Percentiles rank a stretch among this genome's conserved stretches.
These are phyloP conservation scores for Bubo blakistoni DNA, from an alignment of 2,113 vertebrate species.

Conservation along the genomic window DNA sequence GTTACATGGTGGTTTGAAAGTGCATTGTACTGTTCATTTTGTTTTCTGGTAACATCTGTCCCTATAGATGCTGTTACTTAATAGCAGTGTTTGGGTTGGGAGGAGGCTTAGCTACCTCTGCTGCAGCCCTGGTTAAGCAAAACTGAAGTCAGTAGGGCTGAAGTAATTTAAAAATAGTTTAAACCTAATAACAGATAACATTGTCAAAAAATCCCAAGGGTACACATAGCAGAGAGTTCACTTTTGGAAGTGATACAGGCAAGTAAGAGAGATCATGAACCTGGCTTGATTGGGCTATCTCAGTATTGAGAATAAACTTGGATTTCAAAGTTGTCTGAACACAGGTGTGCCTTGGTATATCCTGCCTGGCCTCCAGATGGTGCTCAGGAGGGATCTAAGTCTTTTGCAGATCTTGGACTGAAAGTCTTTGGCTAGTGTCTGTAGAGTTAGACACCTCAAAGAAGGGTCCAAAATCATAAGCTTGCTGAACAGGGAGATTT, in stretches of 20 bases:
- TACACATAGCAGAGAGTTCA: not conserved
- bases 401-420: not conserved
- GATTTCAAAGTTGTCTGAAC: not conserved
- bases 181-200: not conserved
- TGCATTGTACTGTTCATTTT: not conserved
- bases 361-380: not conserved
- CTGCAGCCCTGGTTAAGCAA: not conserved
- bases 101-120: not conserved
- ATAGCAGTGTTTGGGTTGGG: not conserved
- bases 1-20: not conserved
- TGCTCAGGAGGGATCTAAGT: not conserved
- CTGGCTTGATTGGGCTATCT: not conserved
- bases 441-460: not conserved
- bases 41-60: not conserved
- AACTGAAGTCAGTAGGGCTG: not conserved
- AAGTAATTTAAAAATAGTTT: not conserved
- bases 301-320: not conserved
- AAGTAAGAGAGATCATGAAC: not conserved
- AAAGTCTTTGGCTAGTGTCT: not conserved
- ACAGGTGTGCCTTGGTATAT: not conserved
- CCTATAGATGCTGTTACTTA: not conserved
- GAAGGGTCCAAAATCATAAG: not conserved
- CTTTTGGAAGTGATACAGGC: not conserved
- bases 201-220: not conserved
- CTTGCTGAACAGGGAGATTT: not conserved